Evolutionary conservation across 2,797 vertebrate species (phyloP).

Genomic region (Thalassophryne amazonica): DNA sequence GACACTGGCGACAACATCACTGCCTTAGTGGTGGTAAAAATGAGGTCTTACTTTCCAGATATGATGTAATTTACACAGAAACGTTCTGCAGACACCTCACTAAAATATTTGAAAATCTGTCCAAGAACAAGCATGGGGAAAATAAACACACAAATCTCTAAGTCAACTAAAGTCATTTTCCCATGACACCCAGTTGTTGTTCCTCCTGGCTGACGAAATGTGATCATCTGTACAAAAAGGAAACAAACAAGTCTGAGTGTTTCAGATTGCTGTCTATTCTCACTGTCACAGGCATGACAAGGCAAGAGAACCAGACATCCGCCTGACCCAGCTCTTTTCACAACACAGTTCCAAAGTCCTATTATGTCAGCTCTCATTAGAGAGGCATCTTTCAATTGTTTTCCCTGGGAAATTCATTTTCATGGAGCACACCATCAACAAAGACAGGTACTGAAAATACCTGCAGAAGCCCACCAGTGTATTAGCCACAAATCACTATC

Average conservation of each 20-base stretch:
- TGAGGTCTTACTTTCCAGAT: no score
- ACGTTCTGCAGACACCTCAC: no score
- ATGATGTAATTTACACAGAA: no score
- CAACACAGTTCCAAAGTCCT: conserved; percentile 17
- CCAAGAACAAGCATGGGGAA: conserved; percentile 20
- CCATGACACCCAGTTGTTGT: conserved; percentile 45
- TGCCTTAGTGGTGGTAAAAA: no score
- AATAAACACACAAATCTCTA: conserved; percentile 25
- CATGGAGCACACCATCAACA: background rate
- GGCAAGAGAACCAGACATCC: conserved; percentile 52
- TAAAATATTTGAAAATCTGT: background rate
- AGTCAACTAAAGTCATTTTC: conserved; percentile 32
- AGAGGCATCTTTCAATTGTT: conserved; percentile 3
- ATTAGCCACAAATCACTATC: background rate
- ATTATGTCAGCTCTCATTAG: conserved; percentile 18
- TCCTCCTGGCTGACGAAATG: conserved; percentile 62
- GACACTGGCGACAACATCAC: no score
- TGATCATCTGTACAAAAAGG: conserved; percentile 68
- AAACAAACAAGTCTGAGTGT: conserved; percentile 57
- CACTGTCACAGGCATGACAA: conserved; percentile 47
- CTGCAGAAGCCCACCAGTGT: background rate
- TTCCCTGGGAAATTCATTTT: background rate
- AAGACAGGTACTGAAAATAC: background rate
- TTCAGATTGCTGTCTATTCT: conserved; percentile 64
- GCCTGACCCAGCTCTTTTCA: conserved; percentile 33